Evolutionary conservation across 2,113 vertebrate species (phyloP).

Genomic region (Platysternon megacephalum): DNA sequence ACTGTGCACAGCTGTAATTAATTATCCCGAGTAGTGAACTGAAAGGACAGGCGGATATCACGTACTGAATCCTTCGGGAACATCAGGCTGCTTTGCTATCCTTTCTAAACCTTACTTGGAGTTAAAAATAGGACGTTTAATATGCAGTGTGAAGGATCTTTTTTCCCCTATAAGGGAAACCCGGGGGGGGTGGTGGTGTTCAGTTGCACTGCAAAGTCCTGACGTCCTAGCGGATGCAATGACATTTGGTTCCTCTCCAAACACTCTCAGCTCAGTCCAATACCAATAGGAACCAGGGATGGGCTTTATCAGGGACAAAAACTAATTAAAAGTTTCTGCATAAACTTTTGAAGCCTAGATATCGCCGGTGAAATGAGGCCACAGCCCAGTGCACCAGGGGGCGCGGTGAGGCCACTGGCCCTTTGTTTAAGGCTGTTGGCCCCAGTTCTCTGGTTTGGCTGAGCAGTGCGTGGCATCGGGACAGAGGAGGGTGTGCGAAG

Average conservation of each 20-base stretch:
- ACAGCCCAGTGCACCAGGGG: rapidly evolving
- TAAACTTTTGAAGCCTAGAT: conserved; percentile 8
- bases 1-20: conserved; percentile 60
- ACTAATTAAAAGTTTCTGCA: not conserved
- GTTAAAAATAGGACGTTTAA: conserved; percentile 73
- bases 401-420: not conserved
- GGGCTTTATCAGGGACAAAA: not conserved
- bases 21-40: conserved; percentile 59
- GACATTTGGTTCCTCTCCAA: conserved; percentile 20
- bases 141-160: conserved; percentile 54
- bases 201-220: conserved; percentile 21
- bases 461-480: too few relatives aligned
- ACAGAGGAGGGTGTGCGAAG: not conserved
- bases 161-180: conserved; percentile 39
- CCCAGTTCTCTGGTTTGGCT: too few relatives aligned
- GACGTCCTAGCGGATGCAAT: conserved; percentile 37
- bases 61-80: conserved; percentile 54
- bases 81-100: conserved; percentile 34
- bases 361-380: not conserved
- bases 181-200: conserved; percentile 53
- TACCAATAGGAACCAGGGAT: not conserved
- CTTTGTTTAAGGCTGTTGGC: not conserved
- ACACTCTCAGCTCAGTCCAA: not conserved
- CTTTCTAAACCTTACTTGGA: conserved; percentile 52
- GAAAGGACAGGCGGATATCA: conserved; percentile 70